Conservation (phyloP, 23 tunicate genomes). For the Halocynthia aurantium region DNA sequence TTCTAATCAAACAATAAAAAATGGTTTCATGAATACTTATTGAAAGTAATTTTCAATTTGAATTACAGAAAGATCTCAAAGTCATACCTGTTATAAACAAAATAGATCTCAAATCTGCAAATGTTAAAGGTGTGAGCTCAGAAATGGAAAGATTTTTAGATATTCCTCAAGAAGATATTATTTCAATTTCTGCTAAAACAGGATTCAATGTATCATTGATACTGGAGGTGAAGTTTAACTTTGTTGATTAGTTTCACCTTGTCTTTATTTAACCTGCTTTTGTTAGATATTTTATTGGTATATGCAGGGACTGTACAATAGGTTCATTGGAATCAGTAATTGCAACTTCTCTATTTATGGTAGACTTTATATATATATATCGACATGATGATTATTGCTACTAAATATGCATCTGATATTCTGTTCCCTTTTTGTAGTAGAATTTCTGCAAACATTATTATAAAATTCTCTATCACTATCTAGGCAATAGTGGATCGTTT, state of each 20-base stretch:
- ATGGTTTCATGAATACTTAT: background rate
- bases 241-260: too few species aligned
- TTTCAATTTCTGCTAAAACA: slow-evolving; percentile 68
- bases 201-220: slow-evolving; percentile 54
- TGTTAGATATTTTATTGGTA: too few species aligned
- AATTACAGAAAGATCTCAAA: slow-evolving; percentile 45
- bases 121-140: slow-evolving; percentile 43
- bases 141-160: slow-evolving; percentile 64
- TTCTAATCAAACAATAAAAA: background rate
- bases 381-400: too few species aligned
- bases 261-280: too few species aligned
- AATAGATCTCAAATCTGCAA: slow-evolving; percentile 68
- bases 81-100: slow-evolving; percentile 86
- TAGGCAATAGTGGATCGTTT: slow-evolving; percentile 55
- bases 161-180: slow-evolving; percentile 40
- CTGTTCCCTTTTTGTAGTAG: too few species aligned
- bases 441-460: background rate
- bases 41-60: background rate
- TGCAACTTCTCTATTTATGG: too few species aligned
- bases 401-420: too few species aligned
- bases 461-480: background rate
- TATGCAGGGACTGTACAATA: too few species aligned
- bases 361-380: too few species aligned
- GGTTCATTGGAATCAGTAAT: too few species aligned
- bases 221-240: slow-evolving; percentile 17